Conservation (phyloP, 1,140 invertebrate species). For the Mizuhopecten yessoensis region DNA sequence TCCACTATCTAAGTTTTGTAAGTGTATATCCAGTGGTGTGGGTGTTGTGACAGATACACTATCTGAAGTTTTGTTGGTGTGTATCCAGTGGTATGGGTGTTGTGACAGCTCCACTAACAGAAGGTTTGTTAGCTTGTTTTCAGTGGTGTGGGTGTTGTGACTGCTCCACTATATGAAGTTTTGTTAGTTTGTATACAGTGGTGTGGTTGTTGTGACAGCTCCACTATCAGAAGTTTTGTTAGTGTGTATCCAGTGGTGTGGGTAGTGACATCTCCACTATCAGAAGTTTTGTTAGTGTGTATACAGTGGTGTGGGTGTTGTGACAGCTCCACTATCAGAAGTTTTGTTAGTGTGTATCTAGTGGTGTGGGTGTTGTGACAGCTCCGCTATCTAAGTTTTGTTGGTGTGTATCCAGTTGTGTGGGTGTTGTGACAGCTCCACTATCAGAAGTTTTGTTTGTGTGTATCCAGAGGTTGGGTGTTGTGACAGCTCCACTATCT, state of each 20-base stretch:
- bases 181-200: neutral
- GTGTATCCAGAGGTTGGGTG: neutral
- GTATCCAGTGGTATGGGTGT: neutral
- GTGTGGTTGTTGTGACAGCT: neutral
- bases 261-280: no score
- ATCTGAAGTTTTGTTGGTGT: neutral
- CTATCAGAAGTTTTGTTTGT: neutral
- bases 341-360: no score
- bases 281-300: no score
- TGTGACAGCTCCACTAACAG: neutral
- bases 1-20: neutral
- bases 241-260: neutral
- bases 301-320: no score
- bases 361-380: no score
- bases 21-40: neutral
- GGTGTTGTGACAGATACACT: neutral
- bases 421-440: neutral
- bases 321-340: no score
- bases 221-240: neutral
- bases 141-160: neutral
- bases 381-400: no score
- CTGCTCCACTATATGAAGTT: neutral
- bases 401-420: neutral
- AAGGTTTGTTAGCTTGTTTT: neutral
- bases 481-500: neutral